phyloP scores from a whole-genome alignment of 2,797 vertebrate species.

The Taeniopygia guttata region DNA sequence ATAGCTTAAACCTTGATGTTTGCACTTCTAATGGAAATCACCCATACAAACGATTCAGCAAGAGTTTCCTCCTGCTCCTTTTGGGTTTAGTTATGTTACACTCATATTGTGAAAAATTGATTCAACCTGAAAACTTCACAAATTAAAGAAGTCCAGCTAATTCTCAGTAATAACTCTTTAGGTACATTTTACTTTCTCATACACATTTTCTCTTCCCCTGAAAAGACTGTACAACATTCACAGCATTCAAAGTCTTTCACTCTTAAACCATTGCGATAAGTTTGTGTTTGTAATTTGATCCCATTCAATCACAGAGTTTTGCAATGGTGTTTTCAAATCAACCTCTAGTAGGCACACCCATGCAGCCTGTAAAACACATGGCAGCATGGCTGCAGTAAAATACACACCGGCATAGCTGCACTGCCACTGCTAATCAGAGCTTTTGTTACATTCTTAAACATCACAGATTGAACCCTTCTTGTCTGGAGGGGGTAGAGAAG shows the following conservation, averaged over 20 bases:
- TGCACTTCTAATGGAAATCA: neutral
- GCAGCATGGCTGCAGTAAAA: neutral
- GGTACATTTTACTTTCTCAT: neutral
- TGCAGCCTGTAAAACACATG: neutral
- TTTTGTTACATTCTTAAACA: neutral
- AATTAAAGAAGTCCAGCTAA: neutral
- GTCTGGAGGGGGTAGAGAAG: neutral
- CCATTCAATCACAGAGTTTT: neutral
- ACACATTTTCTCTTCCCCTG: neutral
- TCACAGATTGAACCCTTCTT: neutral
- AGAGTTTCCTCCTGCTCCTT: neutral
- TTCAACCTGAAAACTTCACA: neutral
- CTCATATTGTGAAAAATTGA: neutral
- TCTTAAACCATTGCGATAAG: neutral
- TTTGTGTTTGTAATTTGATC: neutral
- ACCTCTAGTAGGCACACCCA: neutral
- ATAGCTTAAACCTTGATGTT: neutral
- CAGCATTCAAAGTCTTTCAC: neutral
- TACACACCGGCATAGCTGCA: neutral
- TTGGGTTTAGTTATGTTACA: neutral
- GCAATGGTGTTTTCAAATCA: neutral
- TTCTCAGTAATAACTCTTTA: neutral
- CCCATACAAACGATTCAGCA: neutral
- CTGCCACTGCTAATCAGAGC: neutral
- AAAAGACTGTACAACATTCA: neutral